A percentile compares a stretch with the other conserved stretches of the same genome.
phyloP scores from a whole-genome alignment of 2,113 vertebrate species.

The Ceyx margarethae region DNA sequence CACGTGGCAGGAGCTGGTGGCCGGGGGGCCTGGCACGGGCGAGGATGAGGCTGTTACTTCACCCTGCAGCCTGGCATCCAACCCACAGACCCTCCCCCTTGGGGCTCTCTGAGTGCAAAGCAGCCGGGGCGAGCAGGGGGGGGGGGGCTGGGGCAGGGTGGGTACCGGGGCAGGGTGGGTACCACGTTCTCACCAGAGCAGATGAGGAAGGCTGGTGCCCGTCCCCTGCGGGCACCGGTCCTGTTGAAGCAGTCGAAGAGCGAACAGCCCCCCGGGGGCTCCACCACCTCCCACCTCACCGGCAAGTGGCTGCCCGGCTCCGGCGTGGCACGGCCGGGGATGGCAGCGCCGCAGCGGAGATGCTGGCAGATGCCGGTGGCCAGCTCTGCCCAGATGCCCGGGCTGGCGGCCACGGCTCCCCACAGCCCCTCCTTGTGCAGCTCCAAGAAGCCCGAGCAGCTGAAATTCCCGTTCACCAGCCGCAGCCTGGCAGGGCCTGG shows the following conservation, averaged over 20 bases:
- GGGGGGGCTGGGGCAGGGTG: neutral
- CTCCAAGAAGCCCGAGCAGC: conserved; percentile 55
- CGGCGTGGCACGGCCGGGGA: fast-evolving
- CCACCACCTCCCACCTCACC: neutral
- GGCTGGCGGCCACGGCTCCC: neutral
- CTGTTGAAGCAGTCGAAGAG: conserved; percentile 27
- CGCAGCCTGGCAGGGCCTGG: conserved; percentile 42
- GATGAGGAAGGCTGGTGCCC: neutral
- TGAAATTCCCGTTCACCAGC: conserved; percentile 12
- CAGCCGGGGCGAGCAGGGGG: neutral
- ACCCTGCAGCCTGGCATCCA: neutral
- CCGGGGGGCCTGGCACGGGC: fast-evolving
- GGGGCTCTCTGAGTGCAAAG: neutral
- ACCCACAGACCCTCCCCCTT: neutral
- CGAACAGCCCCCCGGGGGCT: fast-evolving
- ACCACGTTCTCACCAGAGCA: conserved; percentile 65
- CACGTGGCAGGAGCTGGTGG: neutral
- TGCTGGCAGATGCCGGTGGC: conserved; percentile 2
- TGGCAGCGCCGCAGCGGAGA: neutral
- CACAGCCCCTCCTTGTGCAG: conserved; percentile 28
- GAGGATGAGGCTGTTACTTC: too few species aligned
- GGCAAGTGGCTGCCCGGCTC: neutral
- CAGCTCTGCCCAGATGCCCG: neutral
- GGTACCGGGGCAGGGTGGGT: neutral
- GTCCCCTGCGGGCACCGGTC: fast-evolving